Conservation (phyloP, 2,888 invertebrate genomes). For the Beris chalybata region DNA sequence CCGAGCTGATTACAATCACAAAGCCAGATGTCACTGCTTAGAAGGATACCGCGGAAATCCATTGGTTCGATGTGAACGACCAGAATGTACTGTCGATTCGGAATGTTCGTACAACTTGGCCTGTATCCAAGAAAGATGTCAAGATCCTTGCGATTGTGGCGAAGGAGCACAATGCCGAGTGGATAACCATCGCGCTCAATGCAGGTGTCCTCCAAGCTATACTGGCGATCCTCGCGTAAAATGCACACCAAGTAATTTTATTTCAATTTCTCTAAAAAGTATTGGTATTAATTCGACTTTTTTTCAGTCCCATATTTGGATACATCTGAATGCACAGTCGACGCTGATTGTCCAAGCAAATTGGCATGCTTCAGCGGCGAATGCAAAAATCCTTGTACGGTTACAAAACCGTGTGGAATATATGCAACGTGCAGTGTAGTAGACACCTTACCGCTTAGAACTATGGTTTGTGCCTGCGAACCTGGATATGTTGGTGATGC, state of each 20-base stretch:
- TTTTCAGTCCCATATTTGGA: constrained; percentile 58
- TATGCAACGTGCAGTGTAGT: constrained; percentile 83
- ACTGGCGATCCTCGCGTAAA: constrained; percentile 73
- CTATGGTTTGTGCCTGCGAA: constrained; percentile 85
- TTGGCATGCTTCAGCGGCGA: constrained; percentile 78
- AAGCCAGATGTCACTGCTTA: constrained; percentile 76
- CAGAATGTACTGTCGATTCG: constrained; percentile 73
- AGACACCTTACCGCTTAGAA: constrained; percentile 82
- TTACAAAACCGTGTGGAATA: constrained; percentile 76
- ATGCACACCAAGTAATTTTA: constrained; percentile 63
- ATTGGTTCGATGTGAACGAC: constrained; percentile 72
- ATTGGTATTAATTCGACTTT: neutral
- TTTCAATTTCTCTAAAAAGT: constrained; percentile 8
- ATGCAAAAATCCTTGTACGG: constrained; percentile 79
- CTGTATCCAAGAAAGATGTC: constrained; percentile 76
- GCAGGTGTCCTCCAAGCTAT: constrained; percentile 81
- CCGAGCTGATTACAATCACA: constrained; percentile 73
- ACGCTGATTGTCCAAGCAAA: constrained; percentile 84
- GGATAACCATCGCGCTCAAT: constrained; percentile 73
- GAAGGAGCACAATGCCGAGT: constrained; percentile 75
- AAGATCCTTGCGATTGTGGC: constrained; percentile 85
- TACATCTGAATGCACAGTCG: constrained; percentile 70
- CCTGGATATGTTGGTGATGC: constrained; percentile 84
- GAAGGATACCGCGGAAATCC: constrained; percentile 78
- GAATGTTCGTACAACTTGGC: constrained; percentile 80